Conservation (phyloP, 1,140 invertebrate genomes). For the Apis cerana region DNA sequence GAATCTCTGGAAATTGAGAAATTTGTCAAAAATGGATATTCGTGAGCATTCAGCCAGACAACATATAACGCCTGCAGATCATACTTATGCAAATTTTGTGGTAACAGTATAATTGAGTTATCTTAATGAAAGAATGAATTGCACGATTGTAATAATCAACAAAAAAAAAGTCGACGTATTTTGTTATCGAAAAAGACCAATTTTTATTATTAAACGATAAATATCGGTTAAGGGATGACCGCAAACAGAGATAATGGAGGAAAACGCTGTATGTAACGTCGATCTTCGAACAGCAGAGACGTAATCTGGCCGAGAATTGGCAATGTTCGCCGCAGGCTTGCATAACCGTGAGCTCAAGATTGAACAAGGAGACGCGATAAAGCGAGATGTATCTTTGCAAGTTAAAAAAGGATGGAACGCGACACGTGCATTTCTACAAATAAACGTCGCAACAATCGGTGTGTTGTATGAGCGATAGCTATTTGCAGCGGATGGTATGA, state of each 20-base stretch:
- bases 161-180: neutral
- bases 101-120: too few species aligned
- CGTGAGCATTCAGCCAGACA: too few species aligned
- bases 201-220: neutral
- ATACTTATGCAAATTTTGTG: too few species aligned
- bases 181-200: neutral
- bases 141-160: too few species aligned
- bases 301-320: conserved; percentile 43
- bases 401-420: neutral
- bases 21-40: too few species aligned
- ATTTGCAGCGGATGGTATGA: neutral
- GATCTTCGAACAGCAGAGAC: neutral
- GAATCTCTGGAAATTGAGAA: too few species aligned
- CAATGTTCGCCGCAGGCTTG: conserved; percentile 38
- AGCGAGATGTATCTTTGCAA: neutral
- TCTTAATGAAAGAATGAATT: too few species aligned
- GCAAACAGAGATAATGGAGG: neutral
- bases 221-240: neutral
- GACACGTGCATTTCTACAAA: conserved; percentile 19
- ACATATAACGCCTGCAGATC: too few species aligned
- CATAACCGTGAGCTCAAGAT: conserved; percentile 34
- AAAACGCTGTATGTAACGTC: neutral
- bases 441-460: neutral
- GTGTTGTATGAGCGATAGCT: neutral
- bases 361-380: neutral